Conservation (phyloP, 1,140 invertebrate species). For the Luehdorfia chinensis region DNA sequence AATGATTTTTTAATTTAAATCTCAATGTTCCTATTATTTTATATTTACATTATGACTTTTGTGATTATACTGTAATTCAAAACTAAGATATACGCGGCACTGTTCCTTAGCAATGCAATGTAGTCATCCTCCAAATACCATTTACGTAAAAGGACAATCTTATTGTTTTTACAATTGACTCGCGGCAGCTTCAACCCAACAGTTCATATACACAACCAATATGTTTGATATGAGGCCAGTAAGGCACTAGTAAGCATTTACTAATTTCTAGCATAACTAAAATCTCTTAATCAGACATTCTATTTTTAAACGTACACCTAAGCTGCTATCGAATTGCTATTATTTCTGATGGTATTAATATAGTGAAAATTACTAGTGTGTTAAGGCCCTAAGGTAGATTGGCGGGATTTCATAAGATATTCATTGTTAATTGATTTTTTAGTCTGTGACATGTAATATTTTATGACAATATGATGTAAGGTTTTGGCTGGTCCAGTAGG, state of each 20-base stretch:
- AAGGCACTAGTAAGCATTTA: slow-evolving; percentile 19
- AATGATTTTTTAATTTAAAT: not conserved
- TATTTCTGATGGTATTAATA: not conserved
- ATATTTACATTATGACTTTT: slow-evolving; percentile 1
- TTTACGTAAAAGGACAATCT: too few relatives aligned
- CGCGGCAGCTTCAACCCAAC: slow-evolving; percentile 1
- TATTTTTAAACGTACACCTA: slow-evolving; percentile 8
- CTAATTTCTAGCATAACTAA: slow-evolving; percentile 18
- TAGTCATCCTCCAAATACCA: not conserved
- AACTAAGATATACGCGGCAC: not conserved
- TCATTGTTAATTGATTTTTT: not conserved
- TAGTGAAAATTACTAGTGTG: slow-evolving; percentile 18
- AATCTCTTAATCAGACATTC: not conserved
- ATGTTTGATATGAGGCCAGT: slow-evolving; percentile 4
- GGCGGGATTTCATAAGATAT: not conserved
- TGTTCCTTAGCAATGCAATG: not conserved
- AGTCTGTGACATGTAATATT: not conserved
- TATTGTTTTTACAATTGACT: not conserved
- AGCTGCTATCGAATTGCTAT: slow-evolving; percentile 9
- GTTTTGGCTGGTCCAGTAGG: slow-evolving; percentile 23
- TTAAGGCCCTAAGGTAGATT: slow-evolving; percentile 15
- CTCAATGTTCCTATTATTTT: slow-evolving; percentile 15
- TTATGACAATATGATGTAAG: too few relatives aligned
- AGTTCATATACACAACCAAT: too few relatives aligned
- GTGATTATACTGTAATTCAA: slow-evolving; percentile 1